These are phyloP conservation scores for Lucilia sericata DNA, from an alignment of 1,140 invertebrate species.

Conservation along the genomic window DNA sequence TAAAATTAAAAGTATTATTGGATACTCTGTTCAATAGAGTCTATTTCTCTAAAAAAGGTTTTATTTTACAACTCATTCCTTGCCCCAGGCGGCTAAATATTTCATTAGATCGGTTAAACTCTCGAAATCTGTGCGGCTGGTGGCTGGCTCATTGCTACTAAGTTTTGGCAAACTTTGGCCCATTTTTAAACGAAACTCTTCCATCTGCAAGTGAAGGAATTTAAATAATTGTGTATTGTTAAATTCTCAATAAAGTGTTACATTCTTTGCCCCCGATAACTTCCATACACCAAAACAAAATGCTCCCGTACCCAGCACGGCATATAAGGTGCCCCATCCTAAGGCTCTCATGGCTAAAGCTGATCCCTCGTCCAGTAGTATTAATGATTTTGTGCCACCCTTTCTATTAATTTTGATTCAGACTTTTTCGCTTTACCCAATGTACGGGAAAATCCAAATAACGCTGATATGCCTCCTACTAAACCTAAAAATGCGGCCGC, in stretches of 20 bases:
- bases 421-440: conserved; percentile 81
- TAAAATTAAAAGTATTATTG: not conserved
- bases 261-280: conserved; percentile 84
- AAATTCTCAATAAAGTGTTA: conserved; percentile 60
- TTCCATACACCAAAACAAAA: conserved; percentile 91
- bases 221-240: not conserved
- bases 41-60: not conserved
- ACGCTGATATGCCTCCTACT: conserved; percentile 82
- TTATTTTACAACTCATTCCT: conserved; percentile 53
- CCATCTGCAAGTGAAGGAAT: conserved; percentile 69
- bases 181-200: conserved; percentile 80
- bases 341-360: conserved; percentile 85
- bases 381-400: conserved; percentile 75
- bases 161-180: conserved; percentile 79
- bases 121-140: conserved; percentile 88
- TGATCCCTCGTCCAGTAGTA: conserved; percentile 80
- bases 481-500: conserved; percentile 81
- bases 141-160: conserved; percentile 83
- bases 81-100: conserved; percentile 76
- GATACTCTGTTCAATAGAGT: too few relatives aligned
- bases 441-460: conserved; percentile 85
- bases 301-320: conserved; percentile 82
- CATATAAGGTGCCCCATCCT: conserved; percentile 88
- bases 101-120: conserved; percentile 83
- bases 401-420: conserved; percentile 85